These are phyloP conservation scores for Heterodera schachtii DNA, from an alignment of 1,140 invertebrate genomes.

Conservation along the genomic window DNA sequence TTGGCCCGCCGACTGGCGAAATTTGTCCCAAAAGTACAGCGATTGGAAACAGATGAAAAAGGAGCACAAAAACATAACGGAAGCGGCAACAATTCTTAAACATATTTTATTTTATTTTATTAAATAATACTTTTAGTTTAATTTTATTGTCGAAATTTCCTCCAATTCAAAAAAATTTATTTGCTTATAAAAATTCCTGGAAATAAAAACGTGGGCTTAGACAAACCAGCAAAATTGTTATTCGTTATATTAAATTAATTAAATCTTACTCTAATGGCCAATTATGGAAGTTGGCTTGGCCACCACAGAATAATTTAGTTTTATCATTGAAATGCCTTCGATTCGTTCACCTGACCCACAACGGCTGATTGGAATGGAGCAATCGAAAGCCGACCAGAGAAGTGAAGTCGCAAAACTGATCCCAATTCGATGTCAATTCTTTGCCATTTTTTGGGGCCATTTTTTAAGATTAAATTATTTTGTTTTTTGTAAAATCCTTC, in stretches of 20 bases:
- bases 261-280: too few relatives aligned
- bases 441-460: slow-evolving; percentile 2
- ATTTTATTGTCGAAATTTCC: background rate
- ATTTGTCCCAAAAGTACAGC: slow-evolving; percentile 26
- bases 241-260: too few relatives aligned
- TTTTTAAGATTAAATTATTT: background rate
- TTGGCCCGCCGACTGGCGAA: slow-evolving; percentile 4
- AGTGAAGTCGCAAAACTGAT: slow-evolving; percentile 54
- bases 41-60: slow-evolving; percentile 33
- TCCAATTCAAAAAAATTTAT: too few relatives aligned
- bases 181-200: too few relatives aligned
- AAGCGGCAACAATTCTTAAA: slow-evolving; percentile 1
- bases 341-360: slow-evolving; percentile 37
- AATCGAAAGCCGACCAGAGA: slow-evolving; percentile 54
- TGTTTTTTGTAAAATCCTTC: background rate
- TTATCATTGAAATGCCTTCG: slow-evolving; percentile 1
- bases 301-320: too few relatives aligned
- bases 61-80: slow-evolving; percentile 28
- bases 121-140: slow-evolving; percentile 18
- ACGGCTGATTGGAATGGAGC: slow-evolving; percentile 45
- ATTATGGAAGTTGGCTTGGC: too few relatives aligned
- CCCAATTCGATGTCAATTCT: slow-evolving; percentile 33
- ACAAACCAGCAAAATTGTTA: too few relatives aligned
- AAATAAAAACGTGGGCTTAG: too few relatives aligned
- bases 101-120: background rate